Conservation (phyloP, 92 coral and sea anemone genomes). For the Epizoanthus fatuus region DNA sequence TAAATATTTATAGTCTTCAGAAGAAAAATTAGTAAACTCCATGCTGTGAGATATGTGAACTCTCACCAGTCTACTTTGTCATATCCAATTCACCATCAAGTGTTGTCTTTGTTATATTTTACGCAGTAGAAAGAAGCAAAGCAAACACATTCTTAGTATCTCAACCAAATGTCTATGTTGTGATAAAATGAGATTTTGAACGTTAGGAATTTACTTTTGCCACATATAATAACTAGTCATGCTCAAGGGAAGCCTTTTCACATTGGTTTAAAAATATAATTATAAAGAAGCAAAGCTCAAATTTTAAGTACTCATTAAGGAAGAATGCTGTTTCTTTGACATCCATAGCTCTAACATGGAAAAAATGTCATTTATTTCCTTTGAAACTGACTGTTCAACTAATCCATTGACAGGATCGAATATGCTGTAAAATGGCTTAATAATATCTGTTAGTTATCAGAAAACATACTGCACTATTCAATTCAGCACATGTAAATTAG, state of each 20-base stretch:
- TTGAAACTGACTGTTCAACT: too few species aligned
- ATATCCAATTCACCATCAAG: too few species aligned
- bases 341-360: too few species aligned
- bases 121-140: too few species aligned
- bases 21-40: background rate
- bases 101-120: too few species aligned
- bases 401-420: too few species aligned
- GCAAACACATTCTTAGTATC: too few species aligned
- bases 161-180: background rate
- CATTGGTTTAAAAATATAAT: background rate
- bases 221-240: background rate
- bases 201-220: constrained; percentile 15
- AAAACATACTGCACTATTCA: background rate
- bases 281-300: background rate
- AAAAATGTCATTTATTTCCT: too few species aligned
- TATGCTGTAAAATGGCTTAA: too few species aligned
- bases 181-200: background rate
- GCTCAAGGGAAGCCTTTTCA: too few species aligned
- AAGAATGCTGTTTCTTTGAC: background rate
- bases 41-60: too few species aligned
- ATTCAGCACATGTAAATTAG: background rate
- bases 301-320: background rate
- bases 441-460: background rate
- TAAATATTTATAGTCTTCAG: background rate
- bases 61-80: too few species aligned